A percentile compares a stretch with the other conserved stretches of the same genome.
phyloP scores from a whole-genome alignment of 2,888 invertebrate genomes.

The Salticus scenicus region DNA sequence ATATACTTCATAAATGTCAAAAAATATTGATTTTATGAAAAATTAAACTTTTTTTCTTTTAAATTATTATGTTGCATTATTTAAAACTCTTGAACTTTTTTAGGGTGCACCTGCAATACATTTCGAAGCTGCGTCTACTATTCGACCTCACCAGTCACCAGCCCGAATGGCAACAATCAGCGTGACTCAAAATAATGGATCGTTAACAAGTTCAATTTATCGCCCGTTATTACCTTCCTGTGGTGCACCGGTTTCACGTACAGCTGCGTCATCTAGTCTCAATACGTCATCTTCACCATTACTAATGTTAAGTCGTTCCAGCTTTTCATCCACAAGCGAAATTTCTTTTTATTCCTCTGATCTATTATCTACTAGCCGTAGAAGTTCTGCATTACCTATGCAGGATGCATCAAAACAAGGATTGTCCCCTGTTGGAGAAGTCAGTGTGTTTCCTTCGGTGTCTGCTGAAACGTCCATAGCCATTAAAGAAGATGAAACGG shows the following conservation, averaged over 20 bases:
- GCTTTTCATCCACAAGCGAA: slow-evolving; percentile 37
- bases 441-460: not conserved
- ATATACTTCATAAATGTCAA: too few relatives aligned
- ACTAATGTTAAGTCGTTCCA: slow-evolving; percentile 17
- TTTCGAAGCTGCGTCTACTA: slow-evolving; percentile 1
- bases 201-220: not conserved
- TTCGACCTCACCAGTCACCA: not conserved
- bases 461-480: not conserved
- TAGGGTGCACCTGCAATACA: slow-evolving; percentile 2
- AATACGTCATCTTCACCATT: not conserved
- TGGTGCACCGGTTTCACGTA: not conserved
- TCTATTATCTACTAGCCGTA: not conserved
- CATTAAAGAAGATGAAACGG: not conserved
- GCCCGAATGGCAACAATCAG: slow-evolving; percentile 15
- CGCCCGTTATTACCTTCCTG: slow-evolving; percentile 7
- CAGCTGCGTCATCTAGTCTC: slow-evolving; percentile 7
- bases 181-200: slow-evolving; percentile 4
- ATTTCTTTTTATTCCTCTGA: slow-evolving; percentile 32
- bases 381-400: not conserved
- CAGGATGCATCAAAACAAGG: not conserved
- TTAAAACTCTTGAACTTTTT: too few relatives aligned
- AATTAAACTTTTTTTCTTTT: too few relatives aligned
- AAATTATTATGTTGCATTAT: too few relatives aligned
- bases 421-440: slow-evolving; percentile 29
- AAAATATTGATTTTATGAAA: too few relatives aligned